Percentiles rank a stretch among this genome's conserved stretches.
phyloP scores from a whole-genome alignment of 53 echinoderm and acorn worm species.

The Actinopyga echinites region DNA sequence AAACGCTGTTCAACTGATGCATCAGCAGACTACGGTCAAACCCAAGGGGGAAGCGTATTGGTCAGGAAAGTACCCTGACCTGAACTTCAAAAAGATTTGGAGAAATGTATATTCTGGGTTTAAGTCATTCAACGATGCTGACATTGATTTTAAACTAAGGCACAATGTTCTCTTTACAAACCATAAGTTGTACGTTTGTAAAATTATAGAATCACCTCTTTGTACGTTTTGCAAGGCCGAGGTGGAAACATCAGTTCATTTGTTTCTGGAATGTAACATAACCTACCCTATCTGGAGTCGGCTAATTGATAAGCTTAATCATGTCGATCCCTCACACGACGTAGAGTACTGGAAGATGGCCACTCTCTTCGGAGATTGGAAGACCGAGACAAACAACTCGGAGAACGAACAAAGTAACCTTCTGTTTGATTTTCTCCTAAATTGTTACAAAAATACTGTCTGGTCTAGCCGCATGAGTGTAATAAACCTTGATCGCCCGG shows the following conservation, averaged over 20 bases:
- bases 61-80: no score
- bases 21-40: no score
- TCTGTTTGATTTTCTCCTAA: background rate
- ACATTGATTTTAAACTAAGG: no score
- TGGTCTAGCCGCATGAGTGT: background rate
- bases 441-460: background rate
- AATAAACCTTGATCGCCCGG: background rate
- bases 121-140: no score
- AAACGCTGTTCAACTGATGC: no score
- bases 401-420: background rate
- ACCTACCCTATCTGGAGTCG: background rate
- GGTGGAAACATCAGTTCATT: background rate
- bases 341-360: background rate
- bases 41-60: no score
- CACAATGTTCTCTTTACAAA: no score
- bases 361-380: constrained; percentile 6
- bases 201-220: background rate
- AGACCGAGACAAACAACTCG: background rate
- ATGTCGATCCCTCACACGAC: background rate
- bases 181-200: no score
- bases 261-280: background rate
- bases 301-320: background rate
- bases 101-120: no score
- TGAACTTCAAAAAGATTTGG: no score
- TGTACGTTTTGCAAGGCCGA: background rate